Percentiles rank a stretch among this genome's conserved stretches.
phyloP scores from a whole-genome alignment of 1,140 invertebrate genomes.

The Drosophila subpulchrella region DNA sequence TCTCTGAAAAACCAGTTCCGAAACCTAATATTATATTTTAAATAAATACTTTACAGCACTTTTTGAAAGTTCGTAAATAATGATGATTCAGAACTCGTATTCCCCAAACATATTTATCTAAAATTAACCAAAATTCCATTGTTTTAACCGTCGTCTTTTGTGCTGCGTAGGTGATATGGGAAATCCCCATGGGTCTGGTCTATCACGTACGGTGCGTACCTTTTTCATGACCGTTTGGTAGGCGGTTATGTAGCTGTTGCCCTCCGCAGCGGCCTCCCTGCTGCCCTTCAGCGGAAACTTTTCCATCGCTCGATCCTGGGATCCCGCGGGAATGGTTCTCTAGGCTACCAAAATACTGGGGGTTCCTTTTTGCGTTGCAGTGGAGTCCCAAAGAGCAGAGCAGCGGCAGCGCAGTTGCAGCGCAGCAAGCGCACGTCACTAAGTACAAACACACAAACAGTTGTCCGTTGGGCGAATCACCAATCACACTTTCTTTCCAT shows the following conservation, averaged over 20 bases:
- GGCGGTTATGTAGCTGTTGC: conserved; percentile 84
- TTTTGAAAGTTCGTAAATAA: too few species aligned
- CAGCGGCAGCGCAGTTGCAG: conserved; percentile 54
- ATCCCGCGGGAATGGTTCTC: conserved; percentile 4
- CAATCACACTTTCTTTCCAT: conserved; percentile 54
- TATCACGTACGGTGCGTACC: conserved; percentile 77
- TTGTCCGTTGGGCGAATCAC: conserved; percentile 27
- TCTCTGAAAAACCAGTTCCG: too few species aligned
- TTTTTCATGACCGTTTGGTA: conserved; percentile 86
- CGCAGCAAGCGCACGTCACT: conserved; percentile 60
- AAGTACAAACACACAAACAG: conserved; percentile 51
- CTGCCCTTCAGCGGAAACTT: conserved; percentile 85
- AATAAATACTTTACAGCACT: too few species aligned
- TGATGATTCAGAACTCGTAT: background rate
- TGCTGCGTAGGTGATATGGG: conserved; percentile 21
- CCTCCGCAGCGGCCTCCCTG: conserved; percentile 78
- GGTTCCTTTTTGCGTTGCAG: conserved; percentile 62
- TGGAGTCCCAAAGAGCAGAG: conserved; percentile 26
- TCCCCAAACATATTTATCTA: background rate
- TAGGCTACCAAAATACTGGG: conserved; percentile 11
- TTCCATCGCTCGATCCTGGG: conserved; percentile 82
- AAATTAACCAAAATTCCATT: background rate
- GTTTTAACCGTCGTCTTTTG: background rate
- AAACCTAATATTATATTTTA: too few species aligned
- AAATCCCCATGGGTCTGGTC: conserved; percentile 19